Base-by-base conservation (phyloP, 2,888 invertebrate species). In the Volucella bombylans region DNA sequence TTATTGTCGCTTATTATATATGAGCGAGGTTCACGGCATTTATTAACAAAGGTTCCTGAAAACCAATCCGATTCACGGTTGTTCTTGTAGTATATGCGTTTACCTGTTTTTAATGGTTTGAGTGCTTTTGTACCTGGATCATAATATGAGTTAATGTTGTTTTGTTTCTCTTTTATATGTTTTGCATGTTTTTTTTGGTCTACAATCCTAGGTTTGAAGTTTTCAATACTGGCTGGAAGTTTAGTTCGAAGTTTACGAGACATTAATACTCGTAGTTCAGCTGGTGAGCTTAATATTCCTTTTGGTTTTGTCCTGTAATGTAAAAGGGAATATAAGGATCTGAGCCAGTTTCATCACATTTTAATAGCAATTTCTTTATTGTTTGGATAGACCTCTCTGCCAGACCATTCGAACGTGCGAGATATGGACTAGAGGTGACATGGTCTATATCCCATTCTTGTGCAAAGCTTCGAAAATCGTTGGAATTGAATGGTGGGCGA, bases 391-490 rank as follows among this genome's bases (percentile, higher is more conserved):
- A 61, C 31, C 86, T 80, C 74, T 87, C 87, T 10, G 82, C 86
- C 15, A 86, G 59, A 10, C 87, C 86, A 62, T 87, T 87, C 41
- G 87, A 87, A 57, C 86, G 67, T 23, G 67, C 52, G 12, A 86
- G 54, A 61, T 79, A 85, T 18, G 87, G 86, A 59, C 82, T 86
- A 8, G 86, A 86, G 9, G 78, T 86, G 10, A 72, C 59, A 61
- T 78, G 82, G 0, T 86, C 55, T 54, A 86, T 82, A 50, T 77
- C 78, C 78, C 85, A 87, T 12, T 74, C 55, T 4, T 64, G 10
- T 41, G 52, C 43, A 55, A 82, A 86, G 43, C 49, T 38, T 68
- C 15, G 15, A 57, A 86, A 76, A 45, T 79, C 49, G 10, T 73
- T 59, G 2, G 86, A 65, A 15, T 64, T 74, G 49, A 54, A 62